Base-by-base conservation (phyloP, 2,888 invertebrate genomes). In the Thysanoteuthis rhombus region DNA sequence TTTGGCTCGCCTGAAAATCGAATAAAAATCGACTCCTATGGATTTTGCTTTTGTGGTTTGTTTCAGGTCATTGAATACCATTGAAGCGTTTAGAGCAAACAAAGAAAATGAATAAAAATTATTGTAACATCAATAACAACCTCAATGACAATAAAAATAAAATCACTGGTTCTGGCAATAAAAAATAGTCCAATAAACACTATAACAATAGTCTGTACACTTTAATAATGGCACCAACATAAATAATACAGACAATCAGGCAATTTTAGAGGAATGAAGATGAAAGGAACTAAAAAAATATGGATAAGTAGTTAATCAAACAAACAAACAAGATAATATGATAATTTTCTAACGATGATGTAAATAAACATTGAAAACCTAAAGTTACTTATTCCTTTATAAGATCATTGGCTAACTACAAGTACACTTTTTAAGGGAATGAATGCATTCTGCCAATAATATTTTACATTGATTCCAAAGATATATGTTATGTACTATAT, bases 81-180 rank as follows among this genome's bases (percentile, higher is more conserved):
- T 75, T 75, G n/a, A 75, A 75, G 75, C 75, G n/a, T 75, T 75
- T 75, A 75, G n/a, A 36, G n/a, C 75, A 75, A 75, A 75, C 75
- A 75, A 75, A 75, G 75, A n/a, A 75, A 75, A 75, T 10, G 75
- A 75, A 75, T 75, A 75, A 75, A 75, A 75, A 75, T 75, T 16
- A 75, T 75, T n/a, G 75, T n/a, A n/a, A 75, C 36, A 75, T 75
- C 75, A 75, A 75, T 75, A n/a, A 75, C 75, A 75, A 75, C 12
- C n/a, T 75, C 75, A 75, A 75, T 75, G 75, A 75, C 75, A 75
- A 75, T 75, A 75, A 75, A 75, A 75, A 75, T 75, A 75, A 75
- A 75, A 75, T 75, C 75, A 75, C 75, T 75, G 75, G 75, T 19
- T 12, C n/a, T 75, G n/a, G 75, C 75, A 75, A 75, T 75, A 75